Base-by-base conservation (phyloP, 2,888 invertebrate genomes). In the Eledone cirrhosa region DNA sequence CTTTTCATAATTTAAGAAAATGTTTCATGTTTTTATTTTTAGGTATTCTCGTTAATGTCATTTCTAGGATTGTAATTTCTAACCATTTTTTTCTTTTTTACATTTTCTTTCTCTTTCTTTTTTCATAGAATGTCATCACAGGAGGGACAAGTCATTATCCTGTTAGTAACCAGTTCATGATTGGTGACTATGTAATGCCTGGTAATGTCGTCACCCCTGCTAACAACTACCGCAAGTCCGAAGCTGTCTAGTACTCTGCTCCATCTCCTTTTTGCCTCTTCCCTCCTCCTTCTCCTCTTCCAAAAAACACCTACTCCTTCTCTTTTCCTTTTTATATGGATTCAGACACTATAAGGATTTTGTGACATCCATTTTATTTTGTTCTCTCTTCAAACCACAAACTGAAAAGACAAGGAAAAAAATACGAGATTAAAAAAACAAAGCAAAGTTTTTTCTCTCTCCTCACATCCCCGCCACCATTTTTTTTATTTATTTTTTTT, bases 141-240 rank as follows among this genome's bases (percentile, higher is more conserved):
- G 93, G 93, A 83, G 93, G 93, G 86, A 91, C 92, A 63, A 91
- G 92, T 65, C 92, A 92, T 88, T 94, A 94, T 88, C 94, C 94
- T 82, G 93, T 94, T 85, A 94, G 94, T 91, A 93, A 93, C 87
- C 94, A 93, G 90, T 92, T 94, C 88, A 94, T 94, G 94, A 94
- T 94, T 86, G 94, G 94, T 78, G 94, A 94, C 90, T 94, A 94
- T 90, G 94, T 94, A 19, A 86, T 88, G 83, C 89, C 89, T 11
- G 87, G 87, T 76, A 87, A 86, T 72, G 83, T 87, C 33, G 82
- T 85, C 11, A 79, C 83, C 59, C 84, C 84, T 76, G 75, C 77
- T 77, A 81, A 81, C 47, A 77, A n/a, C 33, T 78, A 78, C 80
- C 78, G 59, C 33, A 82, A 82, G 72, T 78, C 80, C 2, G 82